Conservation (phyloP, 2,797 vertebrate species). For the Rhinella marina region DNA sequence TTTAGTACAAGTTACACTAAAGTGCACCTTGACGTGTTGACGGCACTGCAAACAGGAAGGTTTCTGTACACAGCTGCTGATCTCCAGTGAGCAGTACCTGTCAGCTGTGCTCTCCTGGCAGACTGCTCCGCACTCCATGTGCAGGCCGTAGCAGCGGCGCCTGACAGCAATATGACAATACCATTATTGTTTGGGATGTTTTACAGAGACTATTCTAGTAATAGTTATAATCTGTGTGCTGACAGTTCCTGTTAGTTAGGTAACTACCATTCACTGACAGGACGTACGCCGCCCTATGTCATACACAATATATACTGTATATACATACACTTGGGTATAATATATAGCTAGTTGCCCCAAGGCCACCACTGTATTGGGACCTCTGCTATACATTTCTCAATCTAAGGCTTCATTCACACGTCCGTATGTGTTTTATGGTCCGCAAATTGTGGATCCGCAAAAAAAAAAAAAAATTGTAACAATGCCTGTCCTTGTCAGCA, state of each 20-base stretch:
- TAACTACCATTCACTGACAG: background rate
- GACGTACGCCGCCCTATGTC: background rate
- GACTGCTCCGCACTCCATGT: background rate
- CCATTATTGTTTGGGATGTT: constrained; percentile 4
- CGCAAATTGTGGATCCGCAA: no score
- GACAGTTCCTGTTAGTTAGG: background rate
- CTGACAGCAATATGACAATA: background rate
- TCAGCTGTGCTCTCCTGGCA: background rate
- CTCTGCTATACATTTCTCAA: background rate
- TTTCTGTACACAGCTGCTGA: background rate
- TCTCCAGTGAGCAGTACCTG: background rate
- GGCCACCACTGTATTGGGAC: no score
- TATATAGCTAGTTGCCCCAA: no score
- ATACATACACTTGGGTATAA: no score
- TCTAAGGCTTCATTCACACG: no score
- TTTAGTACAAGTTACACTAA: background rate
- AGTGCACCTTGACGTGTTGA: background rate
- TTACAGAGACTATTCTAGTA: background rate
- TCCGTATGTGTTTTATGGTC: no score
- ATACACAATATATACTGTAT: background rate
- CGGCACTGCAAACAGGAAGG: constrained; percentile 21
- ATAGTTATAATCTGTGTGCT: background rate
- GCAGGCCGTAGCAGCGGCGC: background rate
- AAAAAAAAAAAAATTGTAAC: no score
- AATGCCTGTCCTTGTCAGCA: no score